Base-by-base conservation (phyloP, 2,888 invertebrate genomes). In the Caenorhabditis doughertyi region DNA sequence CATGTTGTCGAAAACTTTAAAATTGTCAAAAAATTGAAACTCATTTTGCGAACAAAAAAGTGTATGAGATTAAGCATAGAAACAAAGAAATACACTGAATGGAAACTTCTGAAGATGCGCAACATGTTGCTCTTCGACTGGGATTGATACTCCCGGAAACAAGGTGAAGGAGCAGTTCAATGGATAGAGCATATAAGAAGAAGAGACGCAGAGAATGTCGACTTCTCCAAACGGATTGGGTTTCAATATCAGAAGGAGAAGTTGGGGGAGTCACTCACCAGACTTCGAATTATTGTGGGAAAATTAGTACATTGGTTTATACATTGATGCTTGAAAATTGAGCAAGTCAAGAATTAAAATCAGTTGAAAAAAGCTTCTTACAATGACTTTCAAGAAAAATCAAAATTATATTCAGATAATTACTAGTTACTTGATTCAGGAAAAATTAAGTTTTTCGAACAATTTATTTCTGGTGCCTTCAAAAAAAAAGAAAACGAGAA, bases 201-300 rank as follows among this genome's bases (percentile, higher is more conserved):
- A 49, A 64, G 76, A 76, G 60, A 60, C 62, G 39, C 56, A 79
- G 70, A 70, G 44, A 32, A 42, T 64, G 64, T 70, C 53, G 74
- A 60, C 71, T 72, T 72, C 73, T 55, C 55, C 42, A 42, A 51
- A 44, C 35, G 64, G 65, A 67, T 76, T 60, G 67, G 60, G 35
- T 76, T 76, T 76, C 76, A 76, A 68, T 60, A 76, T 68, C 67
- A 68, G 76, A 39, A 49, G 71, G 21, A 35, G 3, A 47, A 39
- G 44, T 64, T 47, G 65, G 55, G 44, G 55, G 64, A 56, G 42
- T 62, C 51, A 72, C 62, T 62, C 72, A 72, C 58, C 60, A 60
- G 49, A 62, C 72, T 51, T 62, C 72, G 23, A 18, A 9, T 49
- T 64, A 64, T 62, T 58, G 56, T 71, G 70, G 56, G 70, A 70